phyloP scores from a whole-genome alignment of 2,888 invertebrate species.

The Eugnorisma glareosa region DNA sequence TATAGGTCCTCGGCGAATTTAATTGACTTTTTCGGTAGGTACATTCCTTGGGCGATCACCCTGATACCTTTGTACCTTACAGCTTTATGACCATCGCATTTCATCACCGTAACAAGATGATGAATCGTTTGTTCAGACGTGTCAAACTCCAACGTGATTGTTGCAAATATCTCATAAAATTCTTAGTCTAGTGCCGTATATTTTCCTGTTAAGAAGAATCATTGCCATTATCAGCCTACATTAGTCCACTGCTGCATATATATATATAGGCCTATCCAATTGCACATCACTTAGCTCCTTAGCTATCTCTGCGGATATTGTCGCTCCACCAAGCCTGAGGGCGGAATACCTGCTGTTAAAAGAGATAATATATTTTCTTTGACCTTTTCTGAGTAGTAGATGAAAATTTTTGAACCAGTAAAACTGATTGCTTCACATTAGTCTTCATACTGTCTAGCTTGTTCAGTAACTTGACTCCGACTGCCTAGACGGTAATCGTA shows the following conservation, averaged over 20 bases:
- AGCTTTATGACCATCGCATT: background rate
- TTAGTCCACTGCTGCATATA: background rate
- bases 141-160: background rate
- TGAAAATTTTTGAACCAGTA: background rate
- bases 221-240: background rate
- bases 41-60: background rate
- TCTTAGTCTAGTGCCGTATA: background rate
- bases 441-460: background rate
- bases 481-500: conserved; percentile 2
- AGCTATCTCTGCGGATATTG: too few relatives aligned
- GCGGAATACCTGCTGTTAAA: background rate
- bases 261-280: background rate
- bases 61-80: background rate
- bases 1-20: background rate
- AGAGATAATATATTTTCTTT: background rate
- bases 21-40: background rate
- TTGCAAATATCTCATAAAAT: background rate
- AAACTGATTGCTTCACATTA: background rate
- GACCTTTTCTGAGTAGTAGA: background rate
- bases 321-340: background rate
- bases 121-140: background rate
- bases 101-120: background rate
- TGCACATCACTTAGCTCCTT: background rate
- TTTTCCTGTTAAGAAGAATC: background rate
- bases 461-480: conserved; percentile 29